These are phyloP conservation scores for Isichthys henryi DNA, from an alignment of 2,113 vertebrate genomes.

Conservation along the genomic window DNA sequence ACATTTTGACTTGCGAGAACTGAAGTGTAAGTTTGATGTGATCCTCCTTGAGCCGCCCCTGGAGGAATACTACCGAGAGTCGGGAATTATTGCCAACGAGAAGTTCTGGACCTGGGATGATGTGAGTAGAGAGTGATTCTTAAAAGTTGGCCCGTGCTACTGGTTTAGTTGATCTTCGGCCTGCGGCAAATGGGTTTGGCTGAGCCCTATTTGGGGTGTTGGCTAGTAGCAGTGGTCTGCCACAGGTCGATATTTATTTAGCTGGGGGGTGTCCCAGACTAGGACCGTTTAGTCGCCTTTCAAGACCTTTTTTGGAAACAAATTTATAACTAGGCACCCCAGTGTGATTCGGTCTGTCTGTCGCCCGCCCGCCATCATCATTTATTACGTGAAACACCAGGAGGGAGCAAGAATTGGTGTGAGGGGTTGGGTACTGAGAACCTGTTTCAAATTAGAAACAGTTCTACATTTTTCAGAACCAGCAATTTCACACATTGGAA, in stretches of 20 bases:
- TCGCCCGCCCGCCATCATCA: not conserved
- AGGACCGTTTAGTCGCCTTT: not conserved
- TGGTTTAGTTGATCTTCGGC: not conserved
- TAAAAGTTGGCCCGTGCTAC: not conserved
- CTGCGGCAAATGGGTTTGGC: not conserved
- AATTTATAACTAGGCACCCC: not conserved
- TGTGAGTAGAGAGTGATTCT: slow-evolving; percentile 51
- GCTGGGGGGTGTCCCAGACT: not conserved
- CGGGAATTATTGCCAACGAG: slow-evolving; percentile 88
- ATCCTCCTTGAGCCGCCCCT: slow-evolving; percentile 90
- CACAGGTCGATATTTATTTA: not conserved
- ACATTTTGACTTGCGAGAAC: slow-evolving; percentile 83
- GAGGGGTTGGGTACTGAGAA: not conserved
- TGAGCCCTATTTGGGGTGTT: not conserved
- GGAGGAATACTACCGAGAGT: slow-evolving; percentile 94
- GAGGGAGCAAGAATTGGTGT: not conserved
- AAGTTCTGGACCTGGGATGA: slow-evolving; percentile 98
- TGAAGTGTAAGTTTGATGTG: slow-evolving; percentile 93
- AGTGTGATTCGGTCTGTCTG: not conserved
- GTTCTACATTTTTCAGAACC: not conserved
- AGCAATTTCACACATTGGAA: not conserved
- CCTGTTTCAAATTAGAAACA: not conserved
- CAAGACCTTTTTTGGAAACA: not conserved
- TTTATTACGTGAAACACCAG: not conserved
- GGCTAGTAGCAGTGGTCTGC: not conserved